Conservation (phyloP, 2,888 invertebrate genomes). For the Gymnocheta viridis region DNA sequence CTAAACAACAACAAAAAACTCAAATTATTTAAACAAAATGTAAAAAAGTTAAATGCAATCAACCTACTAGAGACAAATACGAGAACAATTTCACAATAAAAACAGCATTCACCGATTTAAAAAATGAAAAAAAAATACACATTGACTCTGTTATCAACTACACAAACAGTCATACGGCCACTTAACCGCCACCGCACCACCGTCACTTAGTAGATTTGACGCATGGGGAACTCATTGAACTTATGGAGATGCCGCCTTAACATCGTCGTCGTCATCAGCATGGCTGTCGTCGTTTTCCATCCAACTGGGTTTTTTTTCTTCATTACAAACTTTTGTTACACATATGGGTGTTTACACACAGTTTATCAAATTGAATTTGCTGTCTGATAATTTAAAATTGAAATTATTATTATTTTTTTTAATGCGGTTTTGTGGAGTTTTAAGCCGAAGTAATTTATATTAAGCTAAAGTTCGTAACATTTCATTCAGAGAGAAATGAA, state of each 20-base stretch:
- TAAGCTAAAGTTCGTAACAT: no score
- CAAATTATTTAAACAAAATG: slow-evolving; percentile 24
- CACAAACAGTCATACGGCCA: slow-evolving; percentile 9
- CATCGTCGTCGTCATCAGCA: slow-evolving; percentile 28
- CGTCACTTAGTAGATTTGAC: slow-evolving; percentile 33
- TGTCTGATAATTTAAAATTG: no score
- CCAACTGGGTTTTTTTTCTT: slow-evolving; percentile 12
- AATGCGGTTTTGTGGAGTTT: no score
- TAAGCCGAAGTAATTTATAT: no score
- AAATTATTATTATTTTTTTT: no score
- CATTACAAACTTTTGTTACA: slow-evolving; percentile 28
- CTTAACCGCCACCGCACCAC: slow-evolving; percentile 34
- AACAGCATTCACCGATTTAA: slow-evolving; percentile 35
- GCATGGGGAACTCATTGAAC: slow-evolving; percentile 50
- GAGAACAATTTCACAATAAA: slow-evolving; percentile 17
- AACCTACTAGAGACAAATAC: slow-evolving; percentile 30
- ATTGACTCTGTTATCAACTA: slow-evolving; percentile 31
- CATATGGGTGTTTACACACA: slow-evolving; percentile 40
- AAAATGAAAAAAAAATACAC: slow-evolving; percentile 43
- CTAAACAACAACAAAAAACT: slow-evolving; percentile 16
- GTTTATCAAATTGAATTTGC: not conserved
- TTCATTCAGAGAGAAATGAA: no score
- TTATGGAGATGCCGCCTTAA: slow-evolving; percentile 60
- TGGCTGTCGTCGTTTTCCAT: slow-evolving; percentile 12
- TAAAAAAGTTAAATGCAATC: not conserved